Base-by-base conservation (phyloP, 2,888 invertebrate species). In the Patella ulyssiponensis region DNA sequence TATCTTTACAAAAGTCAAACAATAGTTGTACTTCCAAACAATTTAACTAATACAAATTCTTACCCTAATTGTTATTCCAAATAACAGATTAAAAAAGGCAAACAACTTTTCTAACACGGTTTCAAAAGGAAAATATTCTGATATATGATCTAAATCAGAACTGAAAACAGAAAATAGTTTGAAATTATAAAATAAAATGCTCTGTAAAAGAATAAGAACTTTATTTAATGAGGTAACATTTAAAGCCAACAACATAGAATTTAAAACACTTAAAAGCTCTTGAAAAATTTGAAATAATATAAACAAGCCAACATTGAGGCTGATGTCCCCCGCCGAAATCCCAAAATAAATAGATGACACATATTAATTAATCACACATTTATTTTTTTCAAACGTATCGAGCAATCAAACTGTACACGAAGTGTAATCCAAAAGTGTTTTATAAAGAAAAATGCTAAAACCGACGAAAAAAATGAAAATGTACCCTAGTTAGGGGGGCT, bases 91-190 rank as follows among this genome's bases (percentile, higher is more conserved):
- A 86, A 95, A 94, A 17, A 98, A 92, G 77, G 94, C 92, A 87
- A 97, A 96, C 4, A 98, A 92, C 23, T 95, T 96, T 4, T 94
- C 93, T n/a, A 98, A 92, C 0, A 98, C 97, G 85, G 93, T 94
- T 0, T 95, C 94, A 9, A 97, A 91, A 0, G 97, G 96, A 88
- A 98, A 98, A 92, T 95, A 98, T 88, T 96, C 94, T 33, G 94
- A 93, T 15, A 96, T 93, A 84, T 94, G 93, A 81, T 95, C 94
- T 83, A 96, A 95, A 86, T 95, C 94, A 83, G 44, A 44, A 44
- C 44, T 44, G 44, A 44, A 44, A 44, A 44, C 7, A 44, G 44
- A 44, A 44, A 44, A 44, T 9, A 94, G 94, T 76, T 93, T 94
- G 87, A 44, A 90, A 88, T 73, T 78, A 81, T 44, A 79, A 76